These are phyloP conservation scores for Microcebus tavaratra DNA, from an alignment of 2,113 vertebrate genomes.

Conservation along the genomic window DNA sequence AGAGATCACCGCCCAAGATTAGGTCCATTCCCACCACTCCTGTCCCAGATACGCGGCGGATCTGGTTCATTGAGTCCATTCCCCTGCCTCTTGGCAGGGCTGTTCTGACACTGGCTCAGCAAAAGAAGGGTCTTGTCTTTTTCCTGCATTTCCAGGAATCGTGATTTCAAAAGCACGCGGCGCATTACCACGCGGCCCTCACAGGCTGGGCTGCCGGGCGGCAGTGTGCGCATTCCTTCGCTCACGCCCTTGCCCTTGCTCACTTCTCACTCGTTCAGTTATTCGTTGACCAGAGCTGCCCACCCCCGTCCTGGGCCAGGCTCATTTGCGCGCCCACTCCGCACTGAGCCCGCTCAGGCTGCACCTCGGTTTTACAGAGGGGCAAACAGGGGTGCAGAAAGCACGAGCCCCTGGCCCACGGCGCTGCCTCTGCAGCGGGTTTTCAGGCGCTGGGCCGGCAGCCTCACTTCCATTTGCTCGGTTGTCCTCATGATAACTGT, in stretches of 20 bases:
- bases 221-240: fast-evolving
- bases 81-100: neutral
- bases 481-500: fast-evolving
- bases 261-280: fast-evolving
- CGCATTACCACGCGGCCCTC: fast-evolving
- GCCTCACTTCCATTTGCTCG: fast-evolving
- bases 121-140: neutral
- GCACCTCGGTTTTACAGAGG: neutral
- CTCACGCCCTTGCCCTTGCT: neutral
- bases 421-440: fast-evolving
- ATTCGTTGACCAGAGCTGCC: fast-evolving
- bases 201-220: neutral
- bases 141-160: neutral
- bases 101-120: neutral
- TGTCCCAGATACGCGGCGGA: neutral
- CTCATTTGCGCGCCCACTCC: fast-evolving
- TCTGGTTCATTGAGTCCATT: neutral
- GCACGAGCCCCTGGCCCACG: neutral
- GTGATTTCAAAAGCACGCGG: neutral
- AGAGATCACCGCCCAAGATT: neutral
- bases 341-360: fast-evolving
- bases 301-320: neutral
- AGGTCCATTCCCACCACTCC: neutral
- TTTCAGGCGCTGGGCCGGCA: neutral
- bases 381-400: fast-evolving